phyloP scores from a whole-genome alignment of 2,888 invertebrate genomes.

The Ametastegia equiseti region DNA sequence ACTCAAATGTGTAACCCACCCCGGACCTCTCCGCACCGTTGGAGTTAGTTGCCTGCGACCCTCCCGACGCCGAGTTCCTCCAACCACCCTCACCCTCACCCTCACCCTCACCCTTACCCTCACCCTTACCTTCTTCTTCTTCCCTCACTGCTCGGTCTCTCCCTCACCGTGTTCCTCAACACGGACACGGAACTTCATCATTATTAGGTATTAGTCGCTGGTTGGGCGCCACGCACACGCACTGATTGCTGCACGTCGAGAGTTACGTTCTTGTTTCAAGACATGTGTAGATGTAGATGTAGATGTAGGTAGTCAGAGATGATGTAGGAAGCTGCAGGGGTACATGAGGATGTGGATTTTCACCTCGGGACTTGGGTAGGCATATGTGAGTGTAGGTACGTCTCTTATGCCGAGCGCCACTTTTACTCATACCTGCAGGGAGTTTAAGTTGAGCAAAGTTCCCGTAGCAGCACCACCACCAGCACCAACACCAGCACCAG shows the following conservation, averaged over 20 bases:
- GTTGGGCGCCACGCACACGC: constrained; percentile 43
- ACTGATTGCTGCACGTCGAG: constrained; percentile 56
- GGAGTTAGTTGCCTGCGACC: constrained; percentile 53
- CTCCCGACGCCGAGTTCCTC: constrained; percentile 47
- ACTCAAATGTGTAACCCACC: constrained; percentile 75
- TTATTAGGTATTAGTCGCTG: constrained; percentile 66
- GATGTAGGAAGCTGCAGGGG: neutral
- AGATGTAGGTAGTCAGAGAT: too few species aligned
- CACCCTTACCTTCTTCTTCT: constrained; percentile 40
- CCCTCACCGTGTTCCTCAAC: constrained; percentile 51
- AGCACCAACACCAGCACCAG: too few species aligned
- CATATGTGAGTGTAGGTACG: neutral
- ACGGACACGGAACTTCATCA: constrained; percentile 74
- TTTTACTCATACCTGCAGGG: constrained; percentile 26
- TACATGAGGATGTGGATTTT: neutral
- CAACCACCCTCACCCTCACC: constrained; percentile 44
- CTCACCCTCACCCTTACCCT: constrained; percentile 48
- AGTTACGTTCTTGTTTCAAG: constrained; percentile 49
- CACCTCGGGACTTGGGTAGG: neutral
- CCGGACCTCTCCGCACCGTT: constrained; percentile 57
- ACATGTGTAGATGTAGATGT: neutral
- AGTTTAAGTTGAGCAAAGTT: constrained; percentile 40
- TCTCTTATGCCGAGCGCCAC: neutral
- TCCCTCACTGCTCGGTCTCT: constrained; percentile 51
- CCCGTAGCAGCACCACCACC: neutral